Evolutionary conservation across 2,888 invertebrate genomes (phyloP).

Genomic region (Cataglyphis rosenhaueri): DNA sequence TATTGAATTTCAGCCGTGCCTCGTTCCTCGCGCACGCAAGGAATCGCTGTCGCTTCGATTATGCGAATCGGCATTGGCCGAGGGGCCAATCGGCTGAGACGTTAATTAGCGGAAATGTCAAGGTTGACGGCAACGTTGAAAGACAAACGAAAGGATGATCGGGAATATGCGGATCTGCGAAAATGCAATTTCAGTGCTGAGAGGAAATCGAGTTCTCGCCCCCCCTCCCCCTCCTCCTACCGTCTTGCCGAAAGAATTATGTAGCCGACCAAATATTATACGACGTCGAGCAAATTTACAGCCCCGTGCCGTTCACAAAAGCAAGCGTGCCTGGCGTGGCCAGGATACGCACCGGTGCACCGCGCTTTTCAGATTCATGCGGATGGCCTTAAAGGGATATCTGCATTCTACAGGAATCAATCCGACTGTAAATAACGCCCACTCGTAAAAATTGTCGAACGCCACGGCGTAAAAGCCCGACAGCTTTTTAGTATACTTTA

Average conservation of each 20-base stretch:
- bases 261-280: conserved; percentile 64
- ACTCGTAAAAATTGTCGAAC: conserved; percentile 72
- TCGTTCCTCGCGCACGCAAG: conserved; percentile 33
- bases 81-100: background rate
- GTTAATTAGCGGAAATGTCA: conserved; percentile 42
- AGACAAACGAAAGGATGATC: background rate
- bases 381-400: conserved; percentile 59
- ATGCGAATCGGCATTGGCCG: conserved; percentile 26
- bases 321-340: conserved; percentile 39
- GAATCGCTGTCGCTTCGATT: conserved; percentile 52
- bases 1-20: conserved; percentile 51
- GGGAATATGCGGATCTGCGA: background rate
- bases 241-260: conserved; percentile 56
- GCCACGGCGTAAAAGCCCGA: conserved; percentile 58
- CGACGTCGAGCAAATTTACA: conserved; percentile 65
- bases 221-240: no score
- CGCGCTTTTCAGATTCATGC: conserved; percentile 59
- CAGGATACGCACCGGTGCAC: conserved; percentile 41
- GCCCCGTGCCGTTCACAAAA: conserved; percentile 51
- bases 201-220: background rate
- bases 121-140: no score
- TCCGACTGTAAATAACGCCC: conserved; percentile 73
- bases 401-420: conserved; percentile 70
- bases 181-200: conserved; percentile 24
- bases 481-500: conserved; percentile 65